Percentiles rank a stretch among this genome's conserved stretches.
These are phyloP conservation scores for Zaprionus ghesquierei DNA, from an alignment of 1,140 invertebrate genomes.

Conservation along the genomic window DNA sequence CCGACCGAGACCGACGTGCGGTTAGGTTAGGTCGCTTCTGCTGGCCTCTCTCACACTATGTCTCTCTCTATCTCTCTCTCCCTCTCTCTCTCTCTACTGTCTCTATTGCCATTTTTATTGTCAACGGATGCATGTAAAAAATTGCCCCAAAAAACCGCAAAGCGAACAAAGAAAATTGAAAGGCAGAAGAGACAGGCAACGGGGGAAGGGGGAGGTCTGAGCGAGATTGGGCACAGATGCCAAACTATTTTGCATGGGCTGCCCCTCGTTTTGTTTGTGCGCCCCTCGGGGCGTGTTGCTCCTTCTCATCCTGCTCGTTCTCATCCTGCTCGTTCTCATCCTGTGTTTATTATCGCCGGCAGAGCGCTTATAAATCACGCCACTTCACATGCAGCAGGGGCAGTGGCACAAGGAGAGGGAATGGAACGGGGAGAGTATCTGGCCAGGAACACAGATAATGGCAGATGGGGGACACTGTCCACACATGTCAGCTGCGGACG, in stretches of 20 bases:
- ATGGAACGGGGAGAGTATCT: neutral
- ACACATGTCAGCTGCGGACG: constrained; percentile 31
- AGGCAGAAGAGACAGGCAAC: constrained; percentile 20
- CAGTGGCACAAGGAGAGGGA: neutral
- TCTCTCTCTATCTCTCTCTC: too few relatives aligned
- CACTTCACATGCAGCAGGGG: constrained; percentile 60
- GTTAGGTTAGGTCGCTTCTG: constrained; percentile 21
- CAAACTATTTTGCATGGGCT: constrained; percentile 69
- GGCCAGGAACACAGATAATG: constrained; percentile 42
- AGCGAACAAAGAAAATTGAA: constrained; percentile 73
- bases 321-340: neutral
- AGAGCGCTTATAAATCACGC: constrained; percentile 75
- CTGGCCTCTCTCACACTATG: constrained; percentile 43
- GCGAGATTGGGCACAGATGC: constrained; percentile 25
- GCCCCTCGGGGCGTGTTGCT: constrained; percentile 18
- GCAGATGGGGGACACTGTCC: constrained; percentile 26
- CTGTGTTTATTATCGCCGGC: constrained; percentile 66
- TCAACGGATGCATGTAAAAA: constrained; percentile 67
- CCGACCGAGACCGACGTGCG: constrained; percentile 12
- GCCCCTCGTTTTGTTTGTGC: constrained; percentile 39
- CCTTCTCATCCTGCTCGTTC: neutral
- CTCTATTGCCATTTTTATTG: constrained; percentile 73
- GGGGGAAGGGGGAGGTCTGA: neutral
- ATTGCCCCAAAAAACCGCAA: constrained; percentile 47
- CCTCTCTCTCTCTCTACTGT: constrained; percentile 5